Evolutionary conservation across 2,113 vertebrate genomes (phyloP).

Genomic region (Laterallus jamaicensis): DNA sequence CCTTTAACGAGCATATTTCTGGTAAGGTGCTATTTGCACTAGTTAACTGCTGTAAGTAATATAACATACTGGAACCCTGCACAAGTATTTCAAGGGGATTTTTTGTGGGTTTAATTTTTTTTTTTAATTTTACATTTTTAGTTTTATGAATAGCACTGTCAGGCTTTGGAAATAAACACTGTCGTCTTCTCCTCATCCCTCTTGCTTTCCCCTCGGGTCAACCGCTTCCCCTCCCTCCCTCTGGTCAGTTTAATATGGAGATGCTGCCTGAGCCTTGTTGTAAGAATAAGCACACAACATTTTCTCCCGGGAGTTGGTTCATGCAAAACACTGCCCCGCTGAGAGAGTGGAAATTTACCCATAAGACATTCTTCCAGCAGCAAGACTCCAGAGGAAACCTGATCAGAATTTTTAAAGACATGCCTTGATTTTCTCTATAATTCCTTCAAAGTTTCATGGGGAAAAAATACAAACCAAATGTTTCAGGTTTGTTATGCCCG

Average conservation of each 20-base stretch:
- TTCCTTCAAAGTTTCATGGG: constrained; percentile 41
- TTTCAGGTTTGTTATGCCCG: constrained; percentile 47
- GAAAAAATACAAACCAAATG: constrained; percentile 32
- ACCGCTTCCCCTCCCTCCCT: constrained; percentile 28
- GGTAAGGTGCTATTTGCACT: background rate
- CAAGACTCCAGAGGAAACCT: constrained; percentile 83
- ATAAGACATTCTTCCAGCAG: constrained; percentile 84
- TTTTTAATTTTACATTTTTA: background rate
- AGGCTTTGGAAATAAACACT: constrained; percentile 50
- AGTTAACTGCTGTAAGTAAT: constrained; percentile 39
- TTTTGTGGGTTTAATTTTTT: background rate
- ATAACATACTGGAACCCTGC: background rate
- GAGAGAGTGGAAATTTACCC: constrained; percentile 95
- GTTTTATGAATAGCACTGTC: constrained; percentile 25
- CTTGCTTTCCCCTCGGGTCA: constrained; percentile 24
- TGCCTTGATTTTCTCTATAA: constrained; percentile 50
- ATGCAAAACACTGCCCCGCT: constrained; percentile 89
- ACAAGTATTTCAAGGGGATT: background rate
- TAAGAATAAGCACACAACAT: constrained; percentile 84
- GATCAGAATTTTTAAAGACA: constrained; percentile 80
- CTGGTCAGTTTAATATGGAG: constrained; percentile 85
- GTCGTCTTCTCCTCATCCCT: background rate
- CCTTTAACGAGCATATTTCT: background rate
- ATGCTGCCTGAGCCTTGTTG: constrained; percentile 82
- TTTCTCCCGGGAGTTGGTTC: constrained; percentile 89